Conservation (phyloP, 2,113 vertebrate species). For the Anhinga anhinga region DNA sequence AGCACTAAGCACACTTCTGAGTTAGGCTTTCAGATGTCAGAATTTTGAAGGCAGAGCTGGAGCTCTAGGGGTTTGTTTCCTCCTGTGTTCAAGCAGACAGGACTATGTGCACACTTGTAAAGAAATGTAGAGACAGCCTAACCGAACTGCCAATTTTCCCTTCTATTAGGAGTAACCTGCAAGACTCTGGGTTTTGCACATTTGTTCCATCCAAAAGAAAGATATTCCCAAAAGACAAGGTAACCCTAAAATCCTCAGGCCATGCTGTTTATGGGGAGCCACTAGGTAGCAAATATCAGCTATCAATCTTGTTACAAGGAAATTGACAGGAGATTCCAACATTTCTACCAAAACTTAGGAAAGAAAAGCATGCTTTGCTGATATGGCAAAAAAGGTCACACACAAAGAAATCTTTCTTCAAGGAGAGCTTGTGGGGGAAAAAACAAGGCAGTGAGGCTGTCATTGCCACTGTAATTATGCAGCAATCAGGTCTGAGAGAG, state of each 20-base stretch:
- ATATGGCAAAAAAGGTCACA: neutral
- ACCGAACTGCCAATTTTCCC: accelerated
- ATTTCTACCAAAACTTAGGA: neutral
- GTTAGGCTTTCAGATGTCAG: neutral
- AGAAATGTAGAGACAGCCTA: neutral
- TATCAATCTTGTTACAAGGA: neutral
- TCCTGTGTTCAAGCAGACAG: neutral
- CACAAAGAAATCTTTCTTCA: neutral
- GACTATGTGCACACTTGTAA: neutral
- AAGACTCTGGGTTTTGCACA: neutral
- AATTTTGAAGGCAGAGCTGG: neutral
- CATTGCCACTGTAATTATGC: neutral
- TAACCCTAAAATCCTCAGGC: neutral
- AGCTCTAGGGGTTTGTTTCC: neutral
- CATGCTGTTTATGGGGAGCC: neutral
- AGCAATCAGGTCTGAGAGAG: neutral
- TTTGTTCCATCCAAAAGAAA: neutral
- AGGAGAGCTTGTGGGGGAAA: neutral
- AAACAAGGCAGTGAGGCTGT: neutral
- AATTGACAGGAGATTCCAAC: neutral
- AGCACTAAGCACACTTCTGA: neutral
- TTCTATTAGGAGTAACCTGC: neutral
- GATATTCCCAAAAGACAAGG: neutral
- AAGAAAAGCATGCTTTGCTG: neutral
- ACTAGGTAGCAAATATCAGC: neutral